Evolutionary conservation across 2,888 invertebrate species (phyloP), one percentile per base, ranked within the genome.

Genomic region (Lasioglossum calceatum): DNA sequence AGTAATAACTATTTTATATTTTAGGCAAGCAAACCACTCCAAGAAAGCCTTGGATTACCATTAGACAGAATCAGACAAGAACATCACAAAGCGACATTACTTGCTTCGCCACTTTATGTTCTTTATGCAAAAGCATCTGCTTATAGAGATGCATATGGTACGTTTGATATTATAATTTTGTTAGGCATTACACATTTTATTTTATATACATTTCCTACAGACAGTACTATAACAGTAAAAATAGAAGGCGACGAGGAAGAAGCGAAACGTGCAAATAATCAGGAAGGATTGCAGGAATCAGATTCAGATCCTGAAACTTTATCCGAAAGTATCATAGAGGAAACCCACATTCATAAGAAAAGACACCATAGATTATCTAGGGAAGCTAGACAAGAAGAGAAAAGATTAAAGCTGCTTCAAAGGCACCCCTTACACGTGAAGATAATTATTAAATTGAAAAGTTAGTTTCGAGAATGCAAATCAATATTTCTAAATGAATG

Each of bases 41-140:
- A 99, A 95, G 98, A 98, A 92, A 98, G 98, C 92, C 96, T 99
- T 76, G 98, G 98, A 50, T 96, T 98, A 91, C 97, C 97, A 5
- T 96, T 98, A 82, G 98, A 98, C 94, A 97, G 97, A 92, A 97
- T 97, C 88, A 96, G 97, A 93, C 97, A 97, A 92, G 97, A 98
- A 93, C 97, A 98, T 90, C 96, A 97, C 92, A 96, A 97, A 85
- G 98, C 98, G 4, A 96, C 97, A 73, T 96, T 98, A 84, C 96
- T 99, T 67, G 98, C 99, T 0, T 96, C 97, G 61, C 97, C 98
- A 1, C 96, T 99, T 32, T 99, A 98, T 95, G 96, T 99, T 88
- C 96, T 99, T 8, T 99, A 98, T 95, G 97, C 98, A 79, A 98
- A 99, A 96, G 96, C 97, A 39, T 97, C 97, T 93, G 98, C 98